Base-by-base conservation (phyloP, 2,888 invertebrate genomes). In the Idaea straminata region DNA sequence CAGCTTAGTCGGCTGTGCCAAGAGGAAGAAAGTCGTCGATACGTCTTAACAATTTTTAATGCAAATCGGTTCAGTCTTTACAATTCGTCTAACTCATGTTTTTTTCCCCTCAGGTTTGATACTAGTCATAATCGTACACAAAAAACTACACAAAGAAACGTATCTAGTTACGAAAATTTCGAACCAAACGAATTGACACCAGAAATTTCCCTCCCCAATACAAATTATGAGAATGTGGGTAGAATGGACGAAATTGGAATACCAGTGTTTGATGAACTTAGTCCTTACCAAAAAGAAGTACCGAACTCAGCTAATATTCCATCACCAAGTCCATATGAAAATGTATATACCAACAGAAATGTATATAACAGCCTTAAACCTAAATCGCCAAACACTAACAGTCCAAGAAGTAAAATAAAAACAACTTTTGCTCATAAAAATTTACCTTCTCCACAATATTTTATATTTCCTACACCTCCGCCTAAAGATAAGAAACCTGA, bases 381-480 rank as follows among this genome's bases (percentile, higher is more conserved):
- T 57, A 92, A 87, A 74, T 93, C 87, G 47, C 93, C 89, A 0
- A 92, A 87, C 72, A 93, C 91, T 58, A 93, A 84, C 86, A 94
- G 85, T 82, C 95, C 95, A 2, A 89, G 95, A 68, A 94, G 94
- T 3, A 89, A 94, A 80, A 95, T 95, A 36, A 95, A 94, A 77
- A 95, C 95, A 0, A 85, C 83, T 0, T 94, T 94, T 73, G 90
- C 93, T 7, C 93, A 93, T 72, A 93, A 91, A 85, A 90, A 89
- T 86, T 66, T 94, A 7, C 80, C 87, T 2, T 85, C 92, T 5
- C 93, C 93, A 1, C 93, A 93, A 66, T 92, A 92, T 78, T 93
- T 93, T 63, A 80, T 93, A 59, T 93, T 93, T 69, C 93, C 93
- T 0, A 87, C 91, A 0, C 91, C 91, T 4, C 87, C 91, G 2